These are phyloP conservation scores for Athalia cordata DNA, from an alignment of 2,888 invertebrate species.

Conservation along the genomic window DNA sequence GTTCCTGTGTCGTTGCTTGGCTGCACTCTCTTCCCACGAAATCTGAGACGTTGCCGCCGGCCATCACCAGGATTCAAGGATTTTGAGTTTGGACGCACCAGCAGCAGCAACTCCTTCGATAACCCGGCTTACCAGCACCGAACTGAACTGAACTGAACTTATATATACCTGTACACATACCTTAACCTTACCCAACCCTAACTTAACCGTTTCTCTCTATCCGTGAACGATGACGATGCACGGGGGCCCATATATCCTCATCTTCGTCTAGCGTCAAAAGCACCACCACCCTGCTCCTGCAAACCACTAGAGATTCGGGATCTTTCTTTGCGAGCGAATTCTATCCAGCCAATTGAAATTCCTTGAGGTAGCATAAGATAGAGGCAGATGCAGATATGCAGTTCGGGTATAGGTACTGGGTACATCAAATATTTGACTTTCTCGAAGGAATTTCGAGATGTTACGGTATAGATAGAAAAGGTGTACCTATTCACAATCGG, in stretches of 20 bases:
- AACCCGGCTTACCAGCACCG: not conserved
- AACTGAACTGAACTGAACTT: not conserved
- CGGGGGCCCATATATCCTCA: not conserved
- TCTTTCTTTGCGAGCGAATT: conserved; percentile 34
- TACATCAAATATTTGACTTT: conserved; percentile 43
- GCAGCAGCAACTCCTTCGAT: not conserved
- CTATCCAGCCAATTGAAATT: conserved; percentile 34
- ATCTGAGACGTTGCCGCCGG: conserved; percentile 24
- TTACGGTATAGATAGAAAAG: not conserved
- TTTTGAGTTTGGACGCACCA: conserved; percentile 25
- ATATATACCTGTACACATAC: not conserved
- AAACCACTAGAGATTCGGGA: not conserved
- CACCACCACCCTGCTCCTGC: not conserved
- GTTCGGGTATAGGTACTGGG: conserved; percentile 11
- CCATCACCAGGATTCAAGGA: conserved; percentile 24
- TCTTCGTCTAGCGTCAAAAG: not conserved
- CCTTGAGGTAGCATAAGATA: not conserved
- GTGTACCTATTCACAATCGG: not conserved
- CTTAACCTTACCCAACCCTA: not conserved
- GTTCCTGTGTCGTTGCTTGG: not conserved
- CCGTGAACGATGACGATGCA: too few species aligned
- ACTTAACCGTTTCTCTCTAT: not conserved
- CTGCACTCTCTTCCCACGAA: conserved; percentile 36
- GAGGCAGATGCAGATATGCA: conserved; percentile 14
- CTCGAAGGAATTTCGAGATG: not conserved